Conservation (phyloP, 2,113 vertebrate genomes). For the Pygathrix nemaeus region DNA sequence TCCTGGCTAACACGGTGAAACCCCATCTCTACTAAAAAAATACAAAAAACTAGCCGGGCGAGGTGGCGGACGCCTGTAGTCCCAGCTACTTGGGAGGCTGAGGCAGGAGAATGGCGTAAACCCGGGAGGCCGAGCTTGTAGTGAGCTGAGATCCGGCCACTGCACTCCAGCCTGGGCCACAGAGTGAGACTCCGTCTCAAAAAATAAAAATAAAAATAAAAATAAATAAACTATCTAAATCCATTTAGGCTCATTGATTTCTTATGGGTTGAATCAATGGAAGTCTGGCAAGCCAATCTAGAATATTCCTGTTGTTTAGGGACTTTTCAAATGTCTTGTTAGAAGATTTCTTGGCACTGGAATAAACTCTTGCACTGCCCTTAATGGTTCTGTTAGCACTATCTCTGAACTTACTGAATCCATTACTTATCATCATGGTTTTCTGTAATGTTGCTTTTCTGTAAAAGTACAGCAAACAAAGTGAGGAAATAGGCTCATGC, state of each 20-base stretch:
- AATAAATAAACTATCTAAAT: background rate
- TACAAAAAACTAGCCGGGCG: no score
- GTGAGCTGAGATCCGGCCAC: no score
- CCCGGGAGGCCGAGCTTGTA: no score
- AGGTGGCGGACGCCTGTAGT: no score
- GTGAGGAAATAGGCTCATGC: fast-evolving
- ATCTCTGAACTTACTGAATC: background rate
- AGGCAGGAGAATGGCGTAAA: no score
- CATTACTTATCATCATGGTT: fast-evolving
- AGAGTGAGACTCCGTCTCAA: no score
- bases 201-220: no score
- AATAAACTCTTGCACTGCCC: background rate
- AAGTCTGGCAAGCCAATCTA: background rate
- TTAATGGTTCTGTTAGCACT: background rate
- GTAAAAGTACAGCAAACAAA: background rate
- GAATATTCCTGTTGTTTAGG: background rate
- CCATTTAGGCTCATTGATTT: background rate
- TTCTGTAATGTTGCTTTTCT: background rate
- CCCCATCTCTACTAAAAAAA: no score
- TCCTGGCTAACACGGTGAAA: no score
- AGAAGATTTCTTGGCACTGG: background rate
- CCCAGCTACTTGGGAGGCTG: no score
- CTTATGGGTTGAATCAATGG: background rate
- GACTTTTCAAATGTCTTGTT: background rate
- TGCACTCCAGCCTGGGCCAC: no score